Conservation (phyloP, 2,113 vertebrate species). For the Phodopus roborovskii region DNA sequence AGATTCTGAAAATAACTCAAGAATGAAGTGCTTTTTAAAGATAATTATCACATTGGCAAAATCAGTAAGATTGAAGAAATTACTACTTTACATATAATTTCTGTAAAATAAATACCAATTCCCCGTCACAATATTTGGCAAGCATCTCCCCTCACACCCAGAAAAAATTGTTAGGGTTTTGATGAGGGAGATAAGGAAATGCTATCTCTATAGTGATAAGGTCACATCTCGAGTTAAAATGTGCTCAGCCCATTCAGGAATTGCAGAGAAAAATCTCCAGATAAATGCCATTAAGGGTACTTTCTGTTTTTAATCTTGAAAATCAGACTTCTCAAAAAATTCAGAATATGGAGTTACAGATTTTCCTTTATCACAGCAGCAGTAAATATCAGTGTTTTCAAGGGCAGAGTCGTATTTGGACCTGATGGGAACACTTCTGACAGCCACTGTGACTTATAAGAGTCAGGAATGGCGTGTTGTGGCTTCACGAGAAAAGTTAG, state of each 20-base stretch:
- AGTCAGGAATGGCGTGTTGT: not conserved
- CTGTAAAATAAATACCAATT: slow-evolving; percentile 65
- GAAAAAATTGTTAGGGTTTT: not conserved
- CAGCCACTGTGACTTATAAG: not conserved
- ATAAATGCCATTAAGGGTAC: not conserved
- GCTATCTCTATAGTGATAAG: not conserved
- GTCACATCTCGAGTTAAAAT: not conserved
- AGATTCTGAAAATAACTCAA: slow-evolving; percentile 57
- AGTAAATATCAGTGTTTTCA: no score
- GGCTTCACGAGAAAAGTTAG: not conserved
- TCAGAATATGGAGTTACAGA: not conserved
- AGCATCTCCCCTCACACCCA: not conserved
- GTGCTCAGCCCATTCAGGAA: not conserved
- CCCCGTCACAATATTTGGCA: slow-evolving; percentile 68
- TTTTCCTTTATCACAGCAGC: not conserved
- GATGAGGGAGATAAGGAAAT: not conserved
- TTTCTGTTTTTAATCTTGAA: slow-evolving; percentile 29
- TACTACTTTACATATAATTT: slow-evolving; percentile 72
- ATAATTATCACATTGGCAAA: slow-evolving; percentile 62
- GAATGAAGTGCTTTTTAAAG: slow-evolving; percentile 38
- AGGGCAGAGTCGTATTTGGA: no score
- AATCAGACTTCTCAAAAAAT: slow-evolving; percentile 36
- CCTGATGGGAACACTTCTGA: not conserved
- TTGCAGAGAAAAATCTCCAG: not conserved
- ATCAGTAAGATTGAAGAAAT: slow-evolving; percentile 65